Percentiles rank a stretch among this genome's conserved stretches.
These are phyloP conservation scores for Metacarcinus magister DNA, from an alignment of 2,888 invertebrate genomes.

Conservation along the genomic window DNA sequence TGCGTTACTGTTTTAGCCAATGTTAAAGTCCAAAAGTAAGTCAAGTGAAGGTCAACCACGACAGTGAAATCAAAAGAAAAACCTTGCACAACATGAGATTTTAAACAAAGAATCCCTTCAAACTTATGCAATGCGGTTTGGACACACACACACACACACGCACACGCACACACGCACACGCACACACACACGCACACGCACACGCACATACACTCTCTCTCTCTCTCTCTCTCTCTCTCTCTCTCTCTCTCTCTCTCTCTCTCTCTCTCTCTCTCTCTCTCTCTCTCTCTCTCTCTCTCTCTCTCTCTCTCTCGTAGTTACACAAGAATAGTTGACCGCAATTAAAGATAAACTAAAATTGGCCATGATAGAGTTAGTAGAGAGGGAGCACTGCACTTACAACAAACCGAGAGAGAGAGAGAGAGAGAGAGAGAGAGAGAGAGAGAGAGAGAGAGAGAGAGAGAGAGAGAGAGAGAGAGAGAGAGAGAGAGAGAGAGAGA, in stretches of 20 bases:
- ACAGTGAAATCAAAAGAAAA: not conserved
- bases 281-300: conserved; percentile 14
- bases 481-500: not conserved
- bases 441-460: not conserved
- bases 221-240: conserved; percentile 7
- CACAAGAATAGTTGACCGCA: not conserved
- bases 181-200: too few relatives aligned
- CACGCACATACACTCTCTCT: not conserved
- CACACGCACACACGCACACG: not conserved
- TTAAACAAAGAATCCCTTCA: not conserved
- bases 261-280: conserved; percentile 14
- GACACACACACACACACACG: not conserved
- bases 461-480: too few relatives aligned
- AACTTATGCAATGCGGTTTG: not conserved
- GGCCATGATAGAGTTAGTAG: not conserved
- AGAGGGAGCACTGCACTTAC: not conserved
- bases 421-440: conserved; percentile 26
- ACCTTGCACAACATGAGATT: not conserved
- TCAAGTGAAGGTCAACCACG: not conserved
- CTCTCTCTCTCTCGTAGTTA: not conserved
- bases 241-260: conserved; percentile 14
- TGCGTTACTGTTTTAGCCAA: not conserved
- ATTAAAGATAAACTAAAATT: not conserved
- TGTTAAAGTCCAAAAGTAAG: not conserved
- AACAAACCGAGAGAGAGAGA: not conserved